Conservation (phyloP, 2,113 vertebrate species). For the Eptesicus fuscus region DNA sequence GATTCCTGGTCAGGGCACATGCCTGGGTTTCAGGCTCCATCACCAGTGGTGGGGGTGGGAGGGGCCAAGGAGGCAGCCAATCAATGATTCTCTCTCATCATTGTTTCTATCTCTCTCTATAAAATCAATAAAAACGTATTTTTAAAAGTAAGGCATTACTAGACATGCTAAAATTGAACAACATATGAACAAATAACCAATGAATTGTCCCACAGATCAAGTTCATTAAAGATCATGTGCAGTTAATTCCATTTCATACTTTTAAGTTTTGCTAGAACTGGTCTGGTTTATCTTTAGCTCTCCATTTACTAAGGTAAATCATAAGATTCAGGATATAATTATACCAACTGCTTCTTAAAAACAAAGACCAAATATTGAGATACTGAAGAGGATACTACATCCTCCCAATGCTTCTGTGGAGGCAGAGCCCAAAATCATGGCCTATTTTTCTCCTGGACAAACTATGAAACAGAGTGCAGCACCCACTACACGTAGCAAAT, state of each 20-base stretch:
- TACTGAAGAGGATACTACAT: background rate
- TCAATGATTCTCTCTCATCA: no score
- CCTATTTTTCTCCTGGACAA: background rate
- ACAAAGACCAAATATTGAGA: background rate
- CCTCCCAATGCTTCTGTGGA: background rate
- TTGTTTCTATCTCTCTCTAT: no score
- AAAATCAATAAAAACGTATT: no score
- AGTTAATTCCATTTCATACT: constrained; percentile 6
- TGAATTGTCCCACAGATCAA: background rate
- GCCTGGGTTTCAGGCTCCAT: no score
- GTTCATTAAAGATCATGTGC: background rate
- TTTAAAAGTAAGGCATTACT: background rate
- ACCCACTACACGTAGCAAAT: background rate
- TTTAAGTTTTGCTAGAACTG: background rate
- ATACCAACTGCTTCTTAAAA: background rate
- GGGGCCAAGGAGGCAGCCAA: no score
- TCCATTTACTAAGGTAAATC: background rate
- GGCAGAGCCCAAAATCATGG: background rate
- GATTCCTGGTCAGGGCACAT: no score
- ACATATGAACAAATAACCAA: background rate
- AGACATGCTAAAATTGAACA: background rate
- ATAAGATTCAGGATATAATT: background rate
- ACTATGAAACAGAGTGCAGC: background rate
- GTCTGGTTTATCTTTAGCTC: background rate
- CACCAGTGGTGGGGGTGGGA: no score